Percentiles rank a stretch among this genome's conserved stretches.
Conservation (phyloP, 2,113 vertebrate genomes). For the Phycodurus eques region DNA sequence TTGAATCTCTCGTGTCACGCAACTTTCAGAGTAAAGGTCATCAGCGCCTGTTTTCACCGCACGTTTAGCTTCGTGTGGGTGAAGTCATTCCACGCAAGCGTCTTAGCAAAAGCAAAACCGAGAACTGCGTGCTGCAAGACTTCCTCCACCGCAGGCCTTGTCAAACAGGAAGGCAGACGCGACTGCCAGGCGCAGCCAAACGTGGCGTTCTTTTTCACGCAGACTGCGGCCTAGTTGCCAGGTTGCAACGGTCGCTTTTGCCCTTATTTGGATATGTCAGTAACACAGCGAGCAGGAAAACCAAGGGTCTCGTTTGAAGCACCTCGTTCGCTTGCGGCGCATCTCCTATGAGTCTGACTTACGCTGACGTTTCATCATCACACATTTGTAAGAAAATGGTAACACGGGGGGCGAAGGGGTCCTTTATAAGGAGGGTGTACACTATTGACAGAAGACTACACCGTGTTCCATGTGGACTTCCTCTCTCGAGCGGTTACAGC, state of each 20-base stretch:
- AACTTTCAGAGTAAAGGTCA: neutral
- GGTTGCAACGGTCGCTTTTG: slow-evolving; percentile 45
- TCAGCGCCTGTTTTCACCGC: neutral
- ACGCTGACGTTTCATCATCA: neutral
- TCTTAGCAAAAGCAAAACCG: slow-evolving; percentile 59
- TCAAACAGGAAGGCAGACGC: slow-evolving; percentile 32
- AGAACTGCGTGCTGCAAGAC: slow-evolving; percentile 34
- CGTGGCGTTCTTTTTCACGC: slow-evolving; percentile 26
- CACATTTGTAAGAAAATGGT: neutral
- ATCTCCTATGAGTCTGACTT: neutral
- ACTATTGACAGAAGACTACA: neutral
- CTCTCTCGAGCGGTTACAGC: slow-evolving; percentile 45
- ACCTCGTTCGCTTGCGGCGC: neutral
- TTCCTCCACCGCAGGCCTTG: slow-evolving; percentile 46
- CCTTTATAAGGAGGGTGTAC: neutral
- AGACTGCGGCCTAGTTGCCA: slow-evolving; percentile 42
- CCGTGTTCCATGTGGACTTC: slow-evolving; percentile 59
- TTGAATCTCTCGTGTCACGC: neutral
- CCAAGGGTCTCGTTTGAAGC: neutral
- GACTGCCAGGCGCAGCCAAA: slow-evolving; percentile 28
- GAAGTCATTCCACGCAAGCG: slow-evolving; percentile 34
- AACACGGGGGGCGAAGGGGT: neutral
- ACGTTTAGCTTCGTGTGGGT: slow-evolving; percentile 2
- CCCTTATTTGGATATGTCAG: slow-evolving; percentile 73
- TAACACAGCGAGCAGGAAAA: neutral